phyloP scores from a whole-genome alignment of 2,113 vertebrate species.

The Zosterops pallidus region DNA sequence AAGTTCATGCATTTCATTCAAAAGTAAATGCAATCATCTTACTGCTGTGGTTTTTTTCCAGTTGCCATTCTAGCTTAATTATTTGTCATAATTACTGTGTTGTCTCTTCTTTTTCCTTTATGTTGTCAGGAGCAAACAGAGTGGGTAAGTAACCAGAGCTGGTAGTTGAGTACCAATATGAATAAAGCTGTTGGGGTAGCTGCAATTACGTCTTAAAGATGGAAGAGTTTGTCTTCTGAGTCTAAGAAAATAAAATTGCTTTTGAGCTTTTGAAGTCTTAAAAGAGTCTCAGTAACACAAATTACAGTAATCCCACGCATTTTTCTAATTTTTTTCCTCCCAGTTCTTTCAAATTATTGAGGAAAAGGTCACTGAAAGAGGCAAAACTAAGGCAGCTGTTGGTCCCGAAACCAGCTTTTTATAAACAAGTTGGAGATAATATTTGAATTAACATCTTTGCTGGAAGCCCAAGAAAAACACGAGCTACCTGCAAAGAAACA shows the following conservation, averaged over 20 bases:
- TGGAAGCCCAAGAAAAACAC: not conserved
- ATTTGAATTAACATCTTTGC: not conserved
- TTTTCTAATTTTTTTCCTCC: conserved; percentile 16
- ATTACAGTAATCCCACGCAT: not conserved
- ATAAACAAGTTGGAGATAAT: not conserved
- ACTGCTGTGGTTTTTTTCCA: not conserved
- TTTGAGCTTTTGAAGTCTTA: not conserved
- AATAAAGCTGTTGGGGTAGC: not conserved
- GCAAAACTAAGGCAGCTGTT: conserved; percentile 14
- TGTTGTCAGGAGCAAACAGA: conserved; percentile 82
- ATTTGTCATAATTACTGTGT: conserved; percentile 54
- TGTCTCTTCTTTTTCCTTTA: conserved; percentile 69
- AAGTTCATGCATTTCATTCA: conserved; percentile 11
- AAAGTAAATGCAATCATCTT: conserved; percentile 3
- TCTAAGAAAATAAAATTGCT: not conserved
- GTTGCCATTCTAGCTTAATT: conserved; percentile 27
- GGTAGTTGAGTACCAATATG: not conserved
- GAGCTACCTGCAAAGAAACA: not conserved
- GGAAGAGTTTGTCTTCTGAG: not conserved
- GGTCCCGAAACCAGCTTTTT: not conserved
- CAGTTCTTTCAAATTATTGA: not conserved
- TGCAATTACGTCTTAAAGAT: not conserved
- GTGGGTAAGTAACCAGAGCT: conserved; percentile 80
- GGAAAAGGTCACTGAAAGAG: conserved; percentile 13
- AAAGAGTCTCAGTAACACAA: not conserved